Evolutionary conservation across 35 echinoderm and acorn worm genomes (phyloP).

Genomic region (Anneissia japonica): DNA sequence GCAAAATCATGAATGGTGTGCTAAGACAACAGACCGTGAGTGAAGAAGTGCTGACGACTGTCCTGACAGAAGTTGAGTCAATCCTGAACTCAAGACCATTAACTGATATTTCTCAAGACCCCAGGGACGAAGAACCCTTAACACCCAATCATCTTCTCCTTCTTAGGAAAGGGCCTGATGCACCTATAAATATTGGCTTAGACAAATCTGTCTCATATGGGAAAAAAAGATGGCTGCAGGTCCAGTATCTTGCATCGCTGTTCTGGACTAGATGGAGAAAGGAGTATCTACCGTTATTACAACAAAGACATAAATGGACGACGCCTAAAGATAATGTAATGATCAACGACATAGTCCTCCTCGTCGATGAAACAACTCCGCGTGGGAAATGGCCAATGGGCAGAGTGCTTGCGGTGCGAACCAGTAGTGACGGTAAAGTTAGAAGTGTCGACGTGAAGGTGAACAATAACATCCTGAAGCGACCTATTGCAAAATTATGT

Average conservation of each 20-base stretch:
- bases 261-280: conserved; percentile 22
- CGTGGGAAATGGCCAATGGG: conserved; percentile 6
- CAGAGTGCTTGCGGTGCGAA: neutral
- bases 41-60: conserved; percentile 32
- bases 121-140: conserved; percentile 22
- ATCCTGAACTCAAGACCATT: conserved; percentile 16
- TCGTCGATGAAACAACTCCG: neutral
- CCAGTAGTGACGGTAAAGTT: conserved; percentile 1
- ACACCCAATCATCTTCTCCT: conserved; percentile 38
- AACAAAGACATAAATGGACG: conserved; percentile 21
- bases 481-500: conserved; percentile 8
- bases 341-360: neutral
- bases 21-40: neutral
- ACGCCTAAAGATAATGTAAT: neutral
- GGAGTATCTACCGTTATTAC: conserved; percentile 9
- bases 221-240: conserved; percentile 22
- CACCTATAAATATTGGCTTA: conserved; percentile 1
- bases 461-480: neutral
- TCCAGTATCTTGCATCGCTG: conserved; percentile 9
- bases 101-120: conserved; percentile 2
- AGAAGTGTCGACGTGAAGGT: conserved; percentile 15
- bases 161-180: neutral
- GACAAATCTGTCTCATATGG: conserved; percentile 7
- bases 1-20: conserved; percentile 1
- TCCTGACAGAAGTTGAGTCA: conserved; percentile 50